Evolutionary conservation across 2,113 vertebrate genomes (phyloP).

Genomic region (Pristiophorus japonicus): DNA sequence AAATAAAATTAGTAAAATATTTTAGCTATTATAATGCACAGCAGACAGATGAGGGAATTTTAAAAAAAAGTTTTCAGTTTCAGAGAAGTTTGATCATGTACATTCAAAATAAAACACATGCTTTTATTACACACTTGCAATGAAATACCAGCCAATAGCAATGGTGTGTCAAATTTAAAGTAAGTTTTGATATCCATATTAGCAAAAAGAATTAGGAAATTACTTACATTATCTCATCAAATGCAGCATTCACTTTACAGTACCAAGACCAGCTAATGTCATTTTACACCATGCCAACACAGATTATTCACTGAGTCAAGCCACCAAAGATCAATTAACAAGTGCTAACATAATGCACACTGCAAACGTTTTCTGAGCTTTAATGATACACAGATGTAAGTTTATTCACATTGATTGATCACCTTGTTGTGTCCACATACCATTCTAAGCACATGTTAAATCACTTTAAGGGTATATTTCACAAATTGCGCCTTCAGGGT

Average conservation of each 20-base stretch:
- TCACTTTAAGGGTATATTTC: conserved; percentile 28
- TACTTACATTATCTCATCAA: neutral
- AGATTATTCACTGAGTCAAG: conserved; percentile 27
- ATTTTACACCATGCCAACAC: neutral
- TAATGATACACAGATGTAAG: conserved; percentile 30
- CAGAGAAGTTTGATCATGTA: neutral
- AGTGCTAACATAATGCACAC: conserved; percentile 16
- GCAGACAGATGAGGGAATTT: neutral
- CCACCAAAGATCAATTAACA: conserved; percentile 30
- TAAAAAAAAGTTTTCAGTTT: neutral
- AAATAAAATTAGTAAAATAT: neutral
- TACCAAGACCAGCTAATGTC: neutral
- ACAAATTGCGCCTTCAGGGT: conserved; percentile 30
- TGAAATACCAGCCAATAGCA: neutral
- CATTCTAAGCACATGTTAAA: conserved; percentile 23
- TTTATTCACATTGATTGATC: conserved; percentile 31
- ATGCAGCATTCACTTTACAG: neutral
- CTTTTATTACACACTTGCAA: neutral
- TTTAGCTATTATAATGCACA: neutral
- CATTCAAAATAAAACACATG: neutral
- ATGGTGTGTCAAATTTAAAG: neutral
- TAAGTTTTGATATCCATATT: neutral
- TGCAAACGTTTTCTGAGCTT: conserved; percentile 27
- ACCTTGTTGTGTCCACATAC: neutral
- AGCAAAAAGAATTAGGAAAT: conserved; percentile 6